Percentiles rank a stretch among this genome's conserved stretches.
Conservation (phyloP, 2,113 vertebrate genomes). For the Nymphicus hollandicus region DNA sequence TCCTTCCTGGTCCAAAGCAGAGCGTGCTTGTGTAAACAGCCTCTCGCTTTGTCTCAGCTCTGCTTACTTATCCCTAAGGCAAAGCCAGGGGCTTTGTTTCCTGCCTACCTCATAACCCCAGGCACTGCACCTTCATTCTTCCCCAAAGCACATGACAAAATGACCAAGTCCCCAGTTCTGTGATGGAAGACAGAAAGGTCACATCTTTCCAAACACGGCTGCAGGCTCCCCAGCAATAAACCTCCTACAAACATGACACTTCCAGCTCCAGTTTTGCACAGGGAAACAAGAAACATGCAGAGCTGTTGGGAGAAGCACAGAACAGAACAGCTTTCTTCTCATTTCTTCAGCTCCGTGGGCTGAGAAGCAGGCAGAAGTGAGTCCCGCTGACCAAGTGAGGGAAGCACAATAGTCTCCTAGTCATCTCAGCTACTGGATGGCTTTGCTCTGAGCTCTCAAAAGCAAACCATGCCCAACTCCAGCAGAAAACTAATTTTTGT, state of each 20-base stretch:
- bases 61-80: neutral
- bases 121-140: neutral
- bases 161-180: rapidly evolving
- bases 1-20: neutral
- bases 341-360: neutral
- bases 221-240: neutral
- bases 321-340: neutral
- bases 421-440: neutral
- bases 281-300: neutral
- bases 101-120: neutral
- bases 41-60: neutral
- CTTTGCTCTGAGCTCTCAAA: neutral
- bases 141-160: neutral
- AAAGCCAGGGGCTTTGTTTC: neutral
- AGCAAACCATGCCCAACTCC: neutral
- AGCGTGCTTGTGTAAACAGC: neutral
- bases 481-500: neutral
- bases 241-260: rapidly evolving
- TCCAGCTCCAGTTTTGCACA: neutral
- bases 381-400: neutral
- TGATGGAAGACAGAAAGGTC: neutral
- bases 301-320: neutral
- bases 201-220: neutral
- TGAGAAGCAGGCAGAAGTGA: neutral
- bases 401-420: neutral